Evolutionary conservation across 1,140 invertebrate genomes (phyloP), one percentile per base, ranked within the genome.

Genomic region (Caenorhabditis latens): DNA sequence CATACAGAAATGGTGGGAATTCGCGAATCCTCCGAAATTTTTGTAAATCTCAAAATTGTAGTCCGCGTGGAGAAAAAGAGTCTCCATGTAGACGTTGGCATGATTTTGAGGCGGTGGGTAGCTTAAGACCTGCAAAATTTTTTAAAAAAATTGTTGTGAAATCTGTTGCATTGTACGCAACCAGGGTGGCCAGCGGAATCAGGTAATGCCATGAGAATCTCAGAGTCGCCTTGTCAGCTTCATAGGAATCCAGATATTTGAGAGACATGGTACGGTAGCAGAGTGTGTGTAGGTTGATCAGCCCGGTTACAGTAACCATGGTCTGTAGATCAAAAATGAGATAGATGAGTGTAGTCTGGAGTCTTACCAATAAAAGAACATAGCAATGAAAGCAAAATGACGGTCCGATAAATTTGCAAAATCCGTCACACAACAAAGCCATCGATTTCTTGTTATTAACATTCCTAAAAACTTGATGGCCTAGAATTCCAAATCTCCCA

Each of bases 1-100:
- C 65, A 71, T 71, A 71, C 65, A 71, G 19, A 71, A 71, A 71
- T 71, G 65, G 19, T 71, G 65, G 42, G 65, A 16, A 53, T 9
- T 53, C 16, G 9, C 50, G 50, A 71, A 71, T 4, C 65, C 65
- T 19, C 65, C 65, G 42, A 71, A 71, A 11, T 43, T 71, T 71
- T 71, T 43, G 19, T 71, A 71, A 24, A 46, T 43, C 9, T 11
- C 5, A 71, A 71, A 71, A 46, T 71, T 5, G 16, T 71, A 71
- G 4, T 71, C 16, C 8, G 65, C 42, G 16, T 71, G 65, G 8
- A 71, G 40, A n/a, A 19, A 8, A 8, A 19, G 65, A 16, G 65
- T 71, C 46, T 71, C 65, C 21, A 43, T 71, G 65, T 19, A 71
- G 65, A 71, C 65, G 11, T 71, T 21, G 5, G 40, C 8, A 21